phyloP scores from a whole-genome alignment of 2,113 vertebrate species.

The Ptyas mucosa region DNA sequence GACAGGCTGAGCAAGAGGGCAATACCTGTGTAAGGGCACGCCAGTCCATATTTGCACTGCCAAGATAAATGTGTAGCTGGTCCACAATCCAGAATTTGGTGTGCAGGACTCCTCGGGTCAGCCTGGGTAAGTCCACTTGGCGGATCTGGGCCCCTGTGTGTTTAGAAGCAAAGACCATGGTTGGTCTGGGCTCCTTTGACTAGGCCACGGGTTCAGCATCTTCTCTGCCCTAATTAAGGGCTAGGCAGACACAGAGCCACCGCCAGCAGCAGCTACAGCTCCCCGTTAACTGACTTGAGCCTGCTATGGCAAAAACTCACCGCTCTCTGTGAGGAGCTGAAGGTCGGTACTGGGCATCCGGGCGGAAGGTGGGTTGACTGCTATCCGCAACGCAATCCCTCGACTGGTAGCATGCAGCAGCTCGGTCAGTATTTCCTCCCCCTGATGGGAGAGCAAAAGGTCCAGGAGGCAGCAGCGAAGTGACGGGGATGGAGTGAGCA shows the following conservation, averaged over 20 bases:
- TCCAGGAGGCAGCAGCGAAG: not conserved
- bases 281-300: not conserved
- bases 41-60: constrained; percentile 98
- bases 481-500: not conserved
- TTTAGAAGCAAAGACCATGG: not conserved
- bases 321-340: constrained; percentile 68
- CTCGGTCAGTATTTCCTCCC: constrained; percentile 74
- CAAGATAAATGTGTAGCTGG: constrained; percentile 84
- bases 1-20: not conserved
- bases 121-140: constrained; percentile 76
- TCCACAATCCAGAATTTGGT: constrained; percentile 95
- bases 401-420: constrained; percentile 67
- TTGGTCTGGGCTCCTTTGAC: not conserved
- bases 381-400: constrained; percentile 73
- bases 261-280: not conserved
- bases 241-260: not conserved
- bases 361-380: constrained; percentile 70
- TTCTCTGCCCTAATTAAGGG: not conserved
- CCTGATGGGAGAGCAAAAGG: constrained; percentile 60
- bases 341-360: constrained; percentile 65
- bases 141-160: constrained; percentile 77
- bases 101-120: constrained; percentile 86
- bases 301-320: constrained; percentile 56
- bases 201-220: not conserved
- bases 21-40: constrained; percentile 88